phyloP scores from a whole-genome alignment of 2,888 invertebrate genomes.

The Pteria penguin region DNA sequence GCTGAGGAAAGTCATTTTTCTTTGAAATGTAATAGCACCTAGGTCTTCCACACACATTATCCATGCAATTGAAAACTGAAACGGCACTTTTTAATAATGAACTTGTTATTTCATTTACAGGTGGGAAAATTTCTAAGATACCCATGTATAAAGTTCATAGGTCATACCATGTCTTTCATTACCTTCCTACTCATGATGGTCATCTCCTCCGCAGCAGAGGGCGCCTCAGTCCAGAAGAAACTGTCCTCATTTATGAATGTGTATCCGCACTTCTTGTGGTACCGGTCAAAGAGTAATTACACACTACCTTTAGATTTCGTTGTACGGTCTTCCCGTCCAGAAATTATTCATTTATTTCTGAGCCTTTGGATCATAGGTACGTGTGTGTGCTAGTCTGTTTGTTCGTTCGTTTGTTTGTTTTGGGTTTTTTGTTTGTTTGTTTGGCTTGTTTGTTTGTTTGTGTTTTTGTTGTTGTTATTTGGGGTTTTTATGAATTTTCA shows the following conservation, averaged over 20 bases:
- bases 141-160: constrained; percentile 74
- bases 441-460: too few relatives aligned
- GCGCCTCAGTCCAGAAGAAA: constrained; percentile 36
- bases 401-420: too few relatives aligned
- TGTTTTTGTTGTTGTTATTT: too few relatives aligned
- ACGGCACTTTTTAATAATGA: not conserved
- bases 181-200: constrained; percentile 70
- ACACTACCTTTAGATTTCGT: constrained; percentile 54
- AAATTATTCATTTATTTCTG: constrained; percentile 55
- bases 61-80: too few relatives aligned
- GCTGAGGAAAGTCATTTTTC: too few relatives aligned
- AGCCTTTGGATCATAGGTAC: constrained; percentile 62
- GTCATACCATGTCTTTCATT: constrained; percentile 71
- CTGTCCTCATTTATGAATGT: constrained; percentile 43
- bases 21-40: too few relatives aligned
- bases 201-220: constrained; percentile 58
- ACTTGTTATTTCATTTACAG: constrained; percentile 51
- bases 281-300: constrained; percentile 8
- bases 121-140: constrained; percentile 65
- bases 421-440: too few relatives aligned
- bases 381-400: too few relatives aligned
- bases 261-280: constrained; percentile 19
- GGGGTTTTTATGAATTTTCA: too few relatives aligned
- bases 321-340: constrained; percentile 55
- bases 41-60: too few relatives aligned